These are phyloP conservation scores for Stenodera caucasica DNA, from an alignment of 2,888 invertebrate genomes.

Conservation along the genomic window DNA sequence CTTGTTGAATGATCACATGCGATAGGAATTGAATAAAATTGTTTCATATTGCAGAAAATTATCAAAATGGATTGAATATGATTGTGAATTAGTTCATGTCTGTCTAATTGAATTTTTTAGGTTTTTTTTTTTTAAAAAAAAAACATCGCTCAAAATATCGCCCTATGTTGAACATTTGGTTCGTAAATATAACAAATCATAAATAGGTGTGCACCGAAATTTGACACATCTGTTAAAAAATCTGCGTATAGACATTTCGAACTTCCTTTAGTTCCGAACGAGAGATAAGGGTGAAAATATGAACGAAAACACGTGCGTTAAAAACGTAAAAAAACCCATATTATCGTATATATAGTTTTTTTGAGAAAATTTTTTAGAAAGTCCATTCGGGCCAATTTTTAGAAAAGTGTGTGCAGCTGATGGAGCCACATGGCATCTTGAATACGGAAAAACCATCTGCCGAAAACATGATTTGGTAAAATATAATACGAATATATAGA, in stretches of 20 bases:
- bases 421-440: constrained; percentile 52
- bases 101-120: neutral
- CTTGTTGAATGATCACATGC: neutral
- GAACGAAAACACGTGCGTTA: constrained; percentile 27
- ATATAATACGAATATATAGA: constrained; percentile 46
- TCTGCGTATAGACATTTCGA: constrained; percentile 26
- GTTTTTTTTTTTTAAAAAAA: neutral
- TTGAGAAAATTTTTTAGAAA: constrained; percentile 15
- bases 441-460: constrained; percentile 51
- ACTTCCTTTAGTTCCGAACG: constrained; percentile 26
- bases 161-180: constrained; percentile 24
- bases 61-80: too few species aligned
- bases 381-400: constrained; percentile 24
- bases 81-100: neutral
- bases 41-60: neutral
- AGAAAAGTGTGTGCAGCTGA: constrained; percentile 49
- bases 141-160: neutral
- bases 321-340: neutral
- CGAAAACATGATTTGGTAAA: constrained; percentile 53
- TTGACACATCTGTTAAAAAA: constrained; percentile 37
- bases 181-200: constrained; percentile 38
- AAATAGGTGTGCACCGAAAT: constrained; percentile 35
- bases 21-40: constrained; percentile 4
- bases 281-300: constrained; percentile 21
- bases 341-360: constrained; percentile 17